Evolutionary conservation across 2,797 vertebrate species (phyloP), one percentile per base, ranked within the genome.

Genomic region (Peromyscus eremicus): DNA sequence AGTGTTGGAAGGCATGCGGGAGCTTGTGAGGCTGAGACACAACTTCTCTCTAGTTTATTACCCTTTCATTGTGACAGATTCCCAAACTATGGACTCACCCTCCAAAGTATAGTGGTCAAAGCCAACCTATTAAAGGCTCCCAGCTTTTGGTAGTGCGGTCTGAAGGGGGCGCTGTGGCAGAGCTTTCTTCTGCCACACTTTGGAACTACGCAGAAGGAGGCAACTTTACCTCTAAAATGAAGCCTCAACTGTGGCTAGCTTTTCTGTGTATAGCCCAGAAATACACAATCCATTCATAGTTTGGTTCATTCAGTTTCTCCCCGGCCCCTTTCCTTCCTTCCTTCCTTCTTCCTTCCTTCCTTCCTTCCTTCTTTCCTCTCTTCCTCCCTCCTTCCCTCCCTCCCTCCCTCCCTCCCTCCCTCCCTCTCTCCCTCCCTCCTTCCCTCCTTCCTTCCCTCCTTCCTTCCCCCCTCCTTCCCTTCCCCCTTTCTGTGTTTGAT

Each of bases 161-260:
- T 77, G 71, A 92, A 95, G 93, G 64, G 62, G 64, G 43, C 70
- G 62, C 86, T 52, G 34, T n/a, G 87, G 86, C 60, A 79, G 19
- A 57, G 32, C 23, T 76, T 94, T 89, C 49, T 83, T 64, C 40
- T 55, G 5, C 6, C 1, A 0, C 9, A 71, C 70, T 12, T 75
- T 73, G 16, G 32, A 70, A 32, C 68, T 6, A 0, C 7, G 29
- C 21, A 25, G 27, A 32, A 52, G 21, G 49, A 14, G 19, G 25
- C 14, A 29, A 6, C 23, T 19, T 82, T 17, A 62, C 1, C 52
- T 70, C 84, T 70, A 34, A 81, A 94, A 95, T 2, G 32, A 27
- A 89, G 43, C 46, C 21, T n/a, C n/a, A 0, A 27, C 14, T 68
- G n/a, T 17, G 21, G 10, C 43, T 92, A 49, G 4, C 23, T 81